These are phyloP conservation scores for Cotesia congregata DNA, from an alignment of 2,888 invertebrate genomes.

Conservation along the genomic window DNA sequence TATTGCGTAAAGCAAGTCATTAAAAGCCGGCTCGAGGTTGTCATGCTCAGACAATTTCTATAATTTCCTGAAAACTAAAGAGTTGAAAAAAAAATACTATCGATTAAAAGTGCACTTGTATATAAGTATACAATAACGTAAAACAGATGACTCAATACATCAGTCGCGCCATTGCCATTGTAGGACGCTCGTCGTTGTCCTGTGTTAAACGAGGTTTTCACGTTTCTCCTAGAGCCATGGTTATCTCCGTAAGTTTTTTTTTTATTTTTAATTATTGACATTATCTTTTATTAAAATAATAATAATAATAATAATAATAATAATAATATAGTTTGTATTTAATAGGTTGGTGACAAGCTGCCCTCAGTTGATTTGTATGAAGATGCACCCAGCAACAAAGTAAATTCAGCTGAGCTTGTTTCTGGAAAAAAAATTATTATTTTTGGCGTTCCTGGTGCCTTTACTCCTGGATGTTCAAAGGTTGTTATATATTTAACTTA, in stretches of 20 bases:
- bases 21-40: conserved; percentile 20
- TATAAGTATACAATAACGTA: conserved; percentile 8
- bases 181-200: conserved; percentile 51
- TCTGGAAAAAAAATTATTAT: conserved; percentile 86
- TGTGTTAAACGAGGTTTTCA: conserved; percentile 57
- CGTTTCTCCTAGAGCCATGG: conserved; percentile 61
- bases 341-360: conserved; percentile 86
- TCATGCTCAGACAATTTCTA: conserved; percentile 7
- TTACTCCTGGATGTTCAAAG: conserved; percentile 93
- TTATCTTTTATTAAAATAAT: too few species aligned
- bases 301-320: too few species aligned
- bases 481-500: conserved; percentile 68
- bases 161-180: conserved; percentile 54
- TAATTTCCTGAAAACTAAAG: not conserved
- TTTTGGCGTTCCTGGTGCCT: conserved; percentile 95
- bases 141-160: conserved; percentile 58
- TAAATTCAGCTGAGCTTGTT: conserved; percentile 81
- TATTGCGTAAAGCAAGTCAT: conserved; percentile 20
- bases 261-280: too few species aligned
- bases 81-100: conserved; percentile 14
- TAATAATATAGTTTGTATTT: not conserved
- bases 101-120: conserved; percentile 21
- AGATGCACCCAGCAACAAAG: conserved; percentile 88
- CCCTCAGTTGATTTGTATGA: conserved; percentile 87
- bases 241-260: conserved; percentile 62